These are phyloP conservation scores for Eurytoma californica DNA, from an alignment of 2,888 invertebrate genomes.

Conservation along the genomic window DNA sequence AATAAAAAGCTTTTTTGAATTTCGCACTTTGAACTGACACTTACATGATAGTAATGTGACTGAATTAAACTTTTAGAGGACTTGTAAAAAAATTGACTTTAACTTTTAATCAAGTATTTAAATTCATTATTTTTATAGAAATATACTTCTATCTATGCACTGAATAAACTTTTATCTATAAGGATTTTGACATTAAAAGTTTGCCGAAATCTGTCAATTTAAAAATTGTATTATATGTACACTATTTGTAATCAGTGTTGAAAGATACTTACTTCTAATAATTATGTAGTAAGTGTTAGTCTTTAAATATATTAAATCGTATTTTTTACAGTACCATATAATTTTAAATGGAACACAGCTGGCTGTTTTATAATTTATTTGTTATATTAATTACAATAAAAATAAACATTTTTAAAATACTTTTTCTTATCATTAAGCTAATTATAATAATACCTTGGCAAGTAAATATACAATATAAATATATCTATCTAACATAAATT, in stretches of 20 bases:
- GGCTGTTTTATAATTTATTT: constrained; percentile 59
- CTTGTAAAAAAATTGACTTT: constrained; percentile 25
- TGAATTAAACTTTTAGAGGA: constrained; percentile 31
- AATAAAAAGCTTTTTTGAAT: constrained; percentile 59
- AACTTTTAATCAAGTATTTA: constrained; percentile 20
- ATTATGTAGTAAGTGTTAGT: constrained; percentile 30
- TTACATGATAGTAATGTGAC: constrained; percentile 12
- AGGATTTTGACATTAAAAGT: background rate
- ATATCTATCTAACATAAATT: constrained; percentile 22
- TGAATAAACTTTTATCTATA: constrained; percentile 14
- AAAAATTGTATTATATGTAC: constrained; percentile 47
- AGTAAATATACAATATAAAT: constrained; percentile 13
- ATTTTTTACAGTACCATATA: constrained; percentile 46
- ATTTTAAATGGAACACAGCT: constrained; percentile 54
- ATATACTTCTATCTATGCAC: constrained; percentile 40
- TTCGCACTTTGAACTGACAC: constrained; percentile 19
- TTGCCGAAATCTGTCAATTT: constrained; percentile 16
- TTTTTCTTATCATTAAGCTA: background rate
- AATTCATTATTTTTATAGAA: constrained; percentile 43
- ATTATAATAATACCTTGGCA: constrained; percentile 44
- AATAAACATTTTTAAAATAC: constrained; percentile 52
- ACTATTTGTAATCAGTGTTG: constrained; percentile 30
- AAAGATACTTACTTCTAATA: constrained; percentile 27
- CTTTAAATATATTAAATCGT: constrained; percentile 40
- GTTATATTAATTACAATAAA: constrained; percentile 45